A percentile compares a stretch with the other conserved stretches of the same genome.
Conservation (phyloP, 2,797 vertebrate species). For the Pseudopleuronectes americanus region DNA sequence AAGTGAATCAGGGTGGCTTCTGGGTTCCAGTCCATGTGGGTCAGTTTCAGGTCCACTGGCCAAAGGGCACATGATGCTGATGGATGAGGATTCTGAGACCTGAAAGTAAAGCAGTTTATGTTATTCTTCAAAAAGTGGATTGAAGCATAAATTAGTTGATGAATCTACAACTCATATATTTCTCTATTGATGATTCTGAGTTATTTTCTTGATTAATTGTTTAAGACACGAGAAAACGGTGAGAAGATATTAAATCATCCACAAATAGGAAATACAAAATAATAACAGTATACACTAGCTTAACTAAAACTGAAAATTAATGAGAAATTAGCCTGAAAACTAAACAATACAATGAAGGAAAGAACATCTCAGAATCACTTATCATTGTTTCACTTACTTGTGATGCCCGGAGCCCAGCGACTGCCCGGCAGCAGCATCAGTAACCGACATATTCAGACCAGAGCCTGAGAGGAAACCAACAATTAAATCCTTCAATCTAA, state of each 20-base stretch:
- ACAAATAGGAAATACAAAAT: not conserved
- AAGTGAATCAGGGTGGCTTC: slow-evolving; percentile 88
- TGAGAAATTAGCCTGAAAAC: no score
- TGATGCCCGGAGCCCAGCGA: slow-evolving; percentile 27
- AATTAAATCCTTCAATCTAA: no score
- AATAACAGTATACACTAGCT: not conserved
- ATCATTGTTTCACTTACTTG: slow-evolving; percentile 55
- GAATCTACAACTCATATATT: no score
- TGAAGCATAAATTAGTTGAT: no score
- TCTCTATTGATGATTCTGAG: no score
- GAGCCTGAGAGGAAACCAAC: slow-evolving; percentile 15
- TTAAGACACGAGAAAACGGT: no score
- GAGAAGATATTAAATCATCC: no score
- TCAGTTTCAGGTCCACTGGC: slow-evolving; percentile 88
- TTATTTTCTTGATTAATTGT: no score
- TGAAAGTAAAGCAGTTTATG: slow-evolving; percentile 55
- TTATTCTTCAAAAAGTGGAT: not conserved
- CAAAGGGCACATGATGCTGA: slow-evolving; percentile 61
- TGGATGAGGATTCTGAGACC: slow-evolving; percentile 74
- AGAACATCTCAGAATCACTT: not conserved
- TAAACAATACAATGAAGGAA: not conserved
- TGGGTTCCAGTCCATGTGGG: slow-evolving; percentile 84
- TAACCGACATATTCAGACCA: slow-evolving; percentile 6
- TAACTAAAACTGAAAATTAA: not conserved
- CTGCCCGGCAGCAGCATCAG: slow-evolving; percentile 43